A percentile compares a stretch with the other conserved stretches of the same genome.
These are phyloP conservation scores for Halocynthia aurantium DNA, from an alignment of 23 tunicate genomes.

Conservation along the genomic window DNA sequence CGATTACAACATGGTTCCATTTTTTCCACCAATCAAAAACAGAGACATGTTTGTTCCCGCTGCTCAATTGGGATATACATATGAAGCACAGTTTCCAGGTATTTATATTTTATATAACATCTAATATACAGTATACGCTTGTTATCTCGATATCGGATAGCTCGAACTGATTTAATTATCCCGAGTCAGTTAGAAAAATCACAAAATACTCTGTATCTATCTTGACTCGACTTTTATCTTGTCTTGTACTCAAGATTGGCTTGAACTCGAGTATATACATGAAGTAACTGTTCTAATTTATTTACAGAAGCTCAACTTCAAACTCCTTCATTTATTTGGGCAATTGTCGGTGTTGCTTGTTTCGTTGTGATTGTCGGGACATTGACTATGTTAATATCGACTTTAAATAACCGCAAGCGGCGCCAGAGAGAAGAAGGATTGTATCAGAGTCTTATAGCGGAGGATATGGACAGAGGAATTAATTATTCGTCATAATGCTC, in stretches of 20 bases:
- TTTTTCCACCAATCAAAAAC: conserved; percentile 80
- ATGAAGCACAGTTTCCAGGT: conserved; percentile 69
- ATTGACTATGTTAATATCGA: conserved; percentile 12
- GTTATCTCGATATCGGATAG: no score
- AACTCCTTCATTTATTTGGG: conserved; percentile 57
- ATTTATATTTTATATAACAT: neutral
- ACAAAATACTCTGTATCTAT: neutral
- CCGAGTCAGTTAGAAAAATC: no score
- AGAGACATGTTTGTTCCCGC: conserved; percentile 71
- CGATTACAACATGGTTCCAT: conserved; percentile 89
- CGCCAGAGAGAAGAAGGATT: conserved; percentile 30
- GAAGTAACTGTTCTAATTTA: no score
- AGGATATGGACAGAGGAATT: conserved; percentile 36
- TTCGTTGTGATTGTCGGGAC: conserved; percentile 44
- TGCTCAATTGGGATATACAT: conserved; percentile 68
- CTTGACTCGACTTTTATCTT: neutral
- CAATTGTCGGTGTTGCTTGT: conserved; percentile 53
- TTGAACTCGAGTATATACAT: no score
- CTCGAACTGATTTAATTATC: no score
- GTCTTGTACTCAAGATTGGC: no score
- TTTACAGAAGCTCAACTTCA: no score
- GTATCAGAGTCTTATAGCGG: conserved; percentile 53
- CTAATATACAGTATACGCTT: neutral
- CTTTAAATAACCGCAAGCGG: conserved; percentile 20
- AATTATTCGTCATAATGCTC: conserved; percentile 36